phyloP scores from a whole-genome alignment of 2,797 vertebrate species.

The Momotus momota region DNA sequence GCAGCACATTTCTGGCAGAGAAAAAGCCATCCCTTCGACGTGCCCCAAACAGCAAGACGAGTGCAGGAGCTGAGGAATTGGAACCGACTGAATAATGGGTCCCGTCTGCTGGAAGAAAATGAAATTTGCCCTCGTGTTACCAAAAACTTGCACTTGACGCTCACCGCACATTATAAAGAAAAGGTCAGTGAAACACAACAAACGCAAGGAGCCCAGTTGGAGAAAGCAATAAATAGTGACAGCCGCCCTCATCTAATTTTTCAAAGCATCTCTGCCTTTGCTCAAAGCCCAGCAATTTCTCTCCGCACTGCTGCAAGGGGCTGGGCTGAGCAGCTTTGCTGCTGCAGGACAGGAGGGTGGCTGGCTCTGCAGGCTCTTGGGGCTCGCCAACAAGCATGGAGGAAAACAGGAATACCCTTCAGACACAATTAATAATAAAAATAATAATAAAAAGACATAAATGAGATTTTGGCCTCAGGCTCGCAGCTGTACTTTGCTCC shows the following conservation, averaged over 20 bases:
- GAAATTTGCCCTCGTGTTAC: slow-evolving; percentile 73
- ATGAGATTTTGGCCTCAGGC: background rate
- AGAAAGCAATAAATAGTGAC: slow-evolving; percentile 63
- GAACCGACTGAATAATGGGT: slow-evolving; percentile 61
- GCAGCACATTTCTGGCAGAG: background rate
- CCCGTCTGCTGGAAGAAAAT: slow-evolving; percentile 73
- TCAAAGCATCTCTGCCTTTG: slow-evolving; percentile 12
- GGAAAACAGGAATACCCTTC: background rate
- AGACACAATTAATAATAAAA: background rate
- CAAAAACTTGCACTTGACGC: slow-evolving; percentile 48
- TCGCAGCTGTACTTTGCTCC: background rate
- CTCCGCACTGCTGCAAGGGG: background rate
- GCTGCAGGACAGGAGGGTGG: background rate
- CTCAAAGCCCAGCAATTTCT: slow-evolving; percentile 9
- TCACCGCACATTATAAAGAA: slow-evolving; percentile 70
- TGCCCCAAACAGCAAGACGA: background rate
- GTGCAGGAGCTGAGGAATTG: slow-evolving; percentile 47
- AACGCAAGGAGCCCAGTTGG: slow-evolving; percentile 41
- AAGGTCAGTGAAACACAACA: slow-evolving; percentile 73
- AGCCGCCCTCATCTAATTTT: slow-evolving; percentile 37
- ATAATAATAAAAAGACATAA: rapidly evolving
- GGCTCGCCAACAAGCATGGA: rapidly evolving
- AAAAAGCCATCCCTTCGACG: background rate
- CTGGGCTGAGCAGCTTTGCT: background rate
- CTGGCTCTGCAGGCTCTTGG: background rate